phyloP scores from a whole-genome alignment of 2,797 vertebrate species.

The Avahi laniger region DNA sequence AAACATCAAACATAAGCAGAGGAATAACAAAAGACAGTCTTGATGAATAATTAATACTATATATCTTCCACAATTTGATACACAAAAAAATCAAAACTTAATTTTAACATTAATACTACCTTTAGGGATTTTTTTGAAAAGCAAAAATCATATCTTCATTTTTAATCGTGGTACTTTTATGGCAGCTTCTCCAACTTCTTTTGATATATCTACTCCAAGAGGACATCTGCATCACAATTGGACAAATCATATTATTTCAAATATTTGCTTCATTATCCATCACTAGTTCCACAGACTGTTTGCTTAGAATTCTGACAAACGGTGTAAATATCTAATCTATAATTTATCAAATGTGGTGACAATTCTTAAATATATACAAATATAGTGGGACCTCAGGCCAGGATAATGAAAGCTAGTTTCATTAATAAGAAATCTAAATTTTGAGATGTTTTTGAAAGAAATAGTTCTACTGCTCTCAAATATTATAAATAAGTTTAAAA shows the following conservation, averaged over 20 bases:
- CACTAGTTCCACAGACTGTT: neutral
- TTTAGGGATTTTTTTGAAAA: conserved; percentile 43
- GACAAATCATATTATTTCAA: conserved; percentile 25
- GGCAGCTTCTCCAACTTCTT: conserved; percentile 89
- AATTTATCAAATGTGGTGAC: neutral
- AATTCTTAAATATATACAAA: neutral
- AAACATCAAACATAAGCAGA: neutral
- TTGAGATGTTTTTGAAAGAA: conserved; percentile 30
- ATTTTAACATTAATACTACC: conserved; percentile 32
- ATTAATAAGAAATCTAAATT: conserved; percentile 8
- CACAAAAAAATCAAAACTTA: conserved; percentile 32
- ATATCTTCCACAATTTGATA: conserved; percentile 2
- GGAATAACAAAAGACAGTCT: conserved; percentile 24
- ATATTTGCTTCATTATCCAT: neutral
- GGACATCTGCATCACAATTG: conserved; percentile 88
- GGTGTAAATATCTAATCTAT: neutral
- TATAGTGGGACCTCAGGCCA: neutral
- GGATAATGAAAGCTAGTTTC: neutral
- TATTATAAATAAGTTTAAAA: conserved; percentile 8
- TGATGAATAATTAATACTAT: neutral
- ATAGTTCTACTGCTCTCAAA: conserved; percentile 11
- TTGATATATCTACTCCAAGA: conserved; percentile 92
- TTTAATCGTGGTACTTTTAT: conserved; percentile 89
- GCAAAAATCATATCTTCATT: conserved; percentile 76
- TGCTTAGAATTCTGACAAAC: conserved; percentile 17